Evolutionary conservation across 2,888 invertebrate species (phyloP).

Genomic region (Dicyrtoma fusca): DNA sequence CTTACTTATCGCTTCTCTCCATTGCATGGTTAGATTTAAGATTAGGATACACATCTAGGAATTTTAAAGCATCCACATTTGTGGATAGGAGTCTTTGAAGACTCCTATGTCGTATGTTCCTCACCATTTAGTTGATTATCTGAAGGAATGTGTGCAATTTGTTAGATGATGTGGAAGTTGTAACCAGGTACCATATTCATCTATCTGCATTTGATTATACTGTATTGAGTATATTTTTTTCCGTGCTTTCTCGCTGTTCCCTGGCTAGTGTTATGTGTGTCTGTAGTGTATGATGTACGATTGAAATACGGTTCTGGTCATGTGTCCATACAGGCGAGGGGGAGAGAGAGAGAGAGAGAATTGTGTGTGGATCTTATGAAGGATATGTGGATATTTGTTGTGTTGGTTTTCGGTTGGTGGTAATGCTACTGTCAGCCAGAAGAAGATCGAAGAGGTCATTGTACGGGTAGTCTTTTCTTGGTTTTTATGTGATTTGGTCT

Average conservation of each 20-base stretch:
- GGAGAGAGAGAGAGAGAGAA: too few species aligned
- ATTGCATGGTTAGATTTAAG: not conserved
- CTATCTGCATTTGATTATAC: too few species aligned
- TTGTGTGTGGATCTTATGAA: not conserved
- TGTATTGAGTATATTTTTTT: too few species aligned
- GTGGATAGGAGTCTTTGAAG: too few species aligned
- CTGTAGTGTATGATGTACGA: not conserved
- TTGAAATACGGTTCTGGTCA: not conserved
- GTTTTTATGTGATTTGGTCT: conserved; percentile 36
- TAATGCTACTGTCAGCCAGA: conserved; percentile 14
- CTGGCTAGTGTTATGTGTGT: not conserved
- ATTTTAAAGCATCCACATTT: too few species aligned
- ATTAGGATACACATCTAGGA: too few species aligned
- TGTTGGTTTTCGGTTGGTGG: conserved; percentile 10
- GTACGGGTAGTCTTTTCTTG: conserved; percentile 36
- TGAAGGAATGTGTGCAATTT: conserved; percentile 18
- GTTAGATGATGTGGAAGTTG: conserved; percentile 16
- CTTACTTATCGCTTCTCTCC: not conserved
- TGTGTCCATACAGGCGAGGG: too few species aligned
- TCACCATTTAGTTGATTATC: not conserved
- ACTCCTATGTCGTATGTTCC: not conserved
- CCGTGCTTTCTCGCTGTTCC: too few species aligned
- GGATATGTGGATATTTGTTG: too few species aligned
- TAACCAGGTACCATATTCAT: too few species aligned
- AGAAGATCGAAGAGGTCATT: conserved; percentile 28